Conservation (phyloP, 2,888 invertebrate genomes). For the Acrocera orbiculus region DNA sequence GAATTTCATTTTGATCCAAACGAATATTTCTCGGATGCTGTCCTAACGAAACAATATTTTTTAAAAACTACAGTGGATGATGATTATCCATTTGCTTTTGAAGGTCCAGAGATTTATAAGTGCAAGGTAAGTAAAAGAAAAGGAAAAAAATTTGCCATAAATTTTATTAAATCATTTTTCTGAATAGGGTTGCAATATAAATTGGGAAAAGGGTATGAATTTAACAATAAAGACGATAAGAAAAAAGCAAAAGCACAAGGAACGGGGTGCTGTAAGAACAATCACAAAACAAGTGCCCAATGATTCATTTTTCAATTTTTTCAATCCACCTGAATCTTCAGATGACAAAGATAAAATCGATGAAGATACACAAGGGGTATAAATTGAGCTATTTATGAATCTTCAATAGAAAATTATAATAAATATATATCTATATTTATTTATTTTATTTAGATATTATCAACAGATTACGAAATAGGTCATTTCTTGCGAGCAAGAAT, state of each 20-base stretch:
- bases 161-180: neutral
- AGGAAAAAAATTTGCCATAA: neutral
- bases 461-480: constrained; percentile 95
- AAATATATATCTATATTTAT: neutral
- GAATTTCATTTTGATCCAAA: constrained; percentile 90
- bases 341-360: constrained; percentile 65
- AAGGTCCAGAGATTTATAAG: constrained; percentile 57
- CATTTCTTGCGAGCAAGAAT: constrained; percentile 94
- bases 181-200: constrained; percentile 63
- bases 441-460: constrained; percentile 38
- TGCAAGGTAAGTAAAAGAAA: constrained; percentile 17
- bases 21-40: constrained; percentile 71
- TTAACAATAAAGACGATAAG: constrained; percentile 91
- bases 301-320: constrained; percentile 99
- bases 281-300: constrained; percentile 89
- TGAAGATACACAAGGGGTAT: constrained; percentile 55
- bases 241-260: constrained; percentile 98
- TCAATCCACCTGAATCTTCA: constrained; percentile 76
- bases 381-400: neutral
- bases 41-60: constrained; percentile 82
- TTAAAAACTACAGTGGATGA: constrained; percentile 83
- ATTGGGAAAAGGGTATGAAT: constrained; percentile 96
- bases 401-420: neutral
- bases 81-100: constrained; percentile 83
- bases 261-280: constrained; percentile 80